Conservation (phyloP, 2,113 vertebrate species). For the Fregata magnificens region DNA sequence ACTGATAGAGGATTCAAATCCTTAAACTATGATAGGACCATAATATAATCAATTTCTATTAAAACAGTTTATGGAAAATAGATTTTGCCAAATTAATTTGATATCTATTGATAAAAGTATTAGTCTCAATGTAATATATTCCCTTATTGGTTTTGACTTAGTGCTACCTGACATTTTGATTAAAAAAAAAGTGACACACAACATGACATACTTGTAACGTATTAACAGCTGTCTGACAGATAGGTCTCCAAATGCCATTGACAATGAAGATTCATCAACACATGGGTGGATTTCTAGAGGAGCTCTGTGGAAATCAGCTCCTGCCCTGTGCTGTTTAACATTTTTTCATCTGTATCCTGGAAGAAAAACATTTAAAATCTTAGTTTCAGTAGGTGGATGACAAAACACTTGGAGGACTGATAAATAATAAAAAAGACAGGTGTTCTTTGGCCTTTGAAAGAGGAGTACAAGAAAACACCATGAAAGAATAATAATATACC, state of each 20-base stretch:
- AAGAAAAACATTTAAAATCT: background rate
- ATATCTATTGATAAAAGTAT: background rate
- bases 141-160: background rate
- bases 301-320: background rate
- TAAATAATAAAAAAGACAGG: background rate
- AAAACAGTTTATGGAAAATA: background rate
- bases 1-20: background rate
- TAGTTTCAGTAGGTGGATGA: background rate
- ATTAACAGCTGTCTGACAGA: background rate
- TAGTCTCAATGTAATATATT: background rate
- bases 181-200: background rate
- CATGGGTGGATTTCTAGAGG: background rate
- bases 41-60: background rate
- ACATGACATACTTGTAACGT: background rate
- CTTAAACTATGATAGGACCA: background rate
- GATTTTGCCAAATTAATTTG: background rate
- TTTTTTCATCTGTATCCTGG: background rate
- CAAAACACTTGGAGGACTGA: background rate
- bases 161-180: background rate
- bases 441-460: background rate
- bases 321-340: background rate
- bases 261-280: background rate
- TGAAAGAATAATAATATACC: background rate
- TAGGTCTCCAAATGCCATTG: background rate
- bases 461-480: background rate